phyloP scores from a whole-genome alignment of 1,140 invertebrate genomes.

The Ruditapes philippinarum region DNA sequence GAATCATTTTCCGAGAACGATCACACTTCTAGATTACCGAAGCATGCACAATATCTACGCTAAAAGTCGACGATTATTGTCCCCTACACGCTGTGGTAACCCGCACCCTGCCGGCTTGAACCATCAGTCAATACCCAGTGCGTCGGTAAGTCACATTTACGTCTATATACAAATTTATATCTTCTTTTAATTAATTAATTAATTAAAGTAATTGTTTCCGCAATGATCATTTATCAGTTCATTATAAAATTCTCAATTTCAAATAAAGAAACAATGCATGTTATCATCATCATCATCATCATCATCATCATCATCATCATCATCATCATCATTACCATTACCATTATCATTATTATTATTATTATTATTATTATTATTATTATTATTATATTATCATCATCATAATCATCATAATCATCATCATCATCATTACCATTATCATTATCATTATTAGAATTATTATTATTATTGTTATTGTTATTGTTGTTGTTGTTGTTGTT shows the following conservation, averaged over 20 bases:
- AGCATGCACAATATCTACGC: neutral
- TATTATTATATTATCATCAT: too few species aligned
- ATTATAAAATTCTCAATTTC: slow-evolving; percentile 92
- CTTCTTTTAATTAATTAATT: too few species aligned
- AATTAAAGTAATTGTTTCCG: slow-evolving; percentile 39
- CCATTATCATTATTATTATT: neutral
- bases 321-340: slow-evolving; percentile 13
- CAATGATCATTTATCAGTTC: slow-evolving; percentile 34
- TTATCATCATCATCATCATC: neutral
- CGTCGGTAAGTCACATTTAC: neutral
- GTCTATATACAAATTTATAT: too few species aligned
- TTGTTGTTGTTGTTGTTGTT: too few species aligned
- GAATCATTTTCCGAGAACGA: neutral
- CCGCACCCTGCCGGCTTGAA: slow-evolving; percentile 9
- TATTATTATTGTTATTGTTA: too few species aligned
- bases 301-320: slow-evolving; percentile 25
- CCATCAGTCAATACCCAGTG: neutral
- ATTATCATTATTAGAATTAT: too few species aligned
- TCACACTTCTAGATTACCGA: neutral
- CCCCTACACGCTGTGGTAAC: slow-evolving; percentile 26
- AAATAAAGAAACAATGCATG: slow-evolving; percentile 90
- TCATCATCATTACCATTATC: too few species aligned
- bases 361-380: neutral
- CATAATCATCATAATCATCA: too few species aligned
- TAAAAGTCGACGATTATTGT: neutral